Base-by-base conservation (phyloP, 2,797 vertebrate species). In the Pampus argenteus region DNA sequence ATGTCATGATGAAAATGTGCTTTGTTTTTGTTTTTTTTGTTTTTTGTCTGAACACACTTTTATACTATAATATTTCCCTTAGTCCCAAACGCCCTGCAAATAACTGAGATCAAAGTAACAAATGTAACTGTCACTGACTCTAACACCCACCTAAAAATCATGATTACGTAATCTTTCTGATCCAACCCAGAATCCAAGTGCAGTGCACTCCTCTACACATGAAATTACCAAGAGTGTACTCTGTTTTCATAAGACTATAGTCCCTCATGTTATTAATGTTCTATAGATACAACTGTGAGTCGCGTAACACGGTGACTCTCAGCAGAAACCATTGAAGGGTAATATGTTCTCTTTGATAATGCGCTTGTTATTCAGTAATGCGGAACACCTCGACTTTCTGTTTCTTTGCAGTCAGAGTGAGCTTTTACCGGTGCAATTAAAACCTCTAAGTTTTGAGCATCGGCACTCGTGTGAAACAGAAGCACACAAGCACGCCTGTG, bases 391-490 rank as follows among this genome's bases (percentile, higher is more conserved):
- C 38, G 15, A 11, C 14, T 28, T 11, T 26, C 28, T 20, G 34
- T 26, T 18, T 22, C 14, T 31, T 38, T 49, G 34, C 22, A n/a
- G 11, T 42, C 26, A 34, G 7, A 29, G 10, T 44, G 72, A 65
- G 57, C 64, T 60, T 52, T 58, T 31, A 9, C 5, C 10, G 36
- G 20, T 13, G 45, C 40, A 61, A 54, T 25, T 62, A 45, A 25
- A n/a, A 18, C 9, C 9, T 62, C 14, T 58, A 28, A 42, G 76
- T 52, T 60, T 38, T 34, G 18, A 6, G 23, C 15, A 17, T 77
- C 36, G 67, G n/a, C 40, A 55, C 42, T 40, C 28, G 4, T 42
- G 25, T 49, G 31, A 70, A 66, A 58, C 18, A 49, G 48, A 55
- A 57, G 40, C 44, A 49, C 20, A 20, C 9, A 7, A 9, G 11